A percentile compares a stretch with the other conserved stretches of the same genome.
Conservation (phyloP, 2,797 vertebrate species). For the Nannoperca australis region DNA sequence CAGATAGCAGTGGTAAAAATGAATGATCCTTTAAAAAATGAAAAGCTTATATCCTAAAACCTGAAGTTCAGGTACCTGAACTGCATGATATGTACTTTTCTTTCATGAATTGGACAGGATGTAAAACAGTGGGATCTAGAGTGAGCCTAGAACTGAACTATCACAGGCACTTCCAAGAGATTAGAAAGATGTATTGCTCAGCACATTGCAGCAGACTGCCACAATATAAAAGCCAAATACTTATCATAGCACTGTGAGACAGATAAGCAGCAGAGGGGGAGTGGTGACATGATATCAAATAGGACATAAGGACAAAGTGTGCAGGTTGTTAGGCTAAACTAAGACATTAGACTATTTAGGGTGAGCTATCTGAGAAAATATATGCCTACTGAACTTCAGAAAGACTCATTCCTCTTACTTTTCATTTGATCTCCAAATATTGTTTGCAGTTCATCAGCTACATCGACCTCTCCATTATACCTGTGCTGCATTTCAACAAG, state of each 20-base stretch:
- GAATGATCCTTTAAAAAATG: not conserved
- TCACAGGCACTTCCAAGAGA: not conserved
- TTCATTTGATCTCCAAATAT: not conserved
- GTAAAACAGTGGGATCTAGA: conserved; percentile 7
- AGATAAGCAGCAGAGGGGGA: conserved; percentile 52
- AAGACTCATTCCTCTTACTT: not conserved
- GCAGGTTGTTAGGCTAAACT: not conserved
- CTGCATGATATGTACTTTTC: not conserved
- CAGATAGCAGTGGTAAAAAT: not conserved
- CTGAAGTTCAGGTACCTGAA: not conserved
- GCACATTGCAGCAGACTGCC: conserved; percentile 19
- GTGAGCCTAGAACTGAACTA: not conserved
- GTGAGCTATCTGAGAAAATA: not conserved
- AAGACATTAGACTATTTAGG: not conserved
- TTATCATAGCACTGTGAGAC: conserved; percentile 27
- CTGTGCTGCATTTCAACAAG: not conserved
- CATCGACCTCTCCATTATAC: not conserved
- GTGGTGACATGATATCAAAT: conserved; percentile 43
- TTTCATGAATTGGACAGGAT: not conserved
- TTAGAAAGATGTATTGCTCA: conserved; percentile 22
- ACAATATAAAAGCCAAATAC: conserved; percentile 39
- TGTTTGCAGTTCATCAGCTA: not conserved
- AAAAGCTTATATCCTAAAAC: not conserved
- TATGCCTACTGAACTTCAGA: not conserved
- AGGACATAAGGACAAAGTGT: conserved; percentile 31